Evolutionary conservation across 1,140 invertebrate species (phyloP).

Genomic region (Chironomus tepperi): DNA sequence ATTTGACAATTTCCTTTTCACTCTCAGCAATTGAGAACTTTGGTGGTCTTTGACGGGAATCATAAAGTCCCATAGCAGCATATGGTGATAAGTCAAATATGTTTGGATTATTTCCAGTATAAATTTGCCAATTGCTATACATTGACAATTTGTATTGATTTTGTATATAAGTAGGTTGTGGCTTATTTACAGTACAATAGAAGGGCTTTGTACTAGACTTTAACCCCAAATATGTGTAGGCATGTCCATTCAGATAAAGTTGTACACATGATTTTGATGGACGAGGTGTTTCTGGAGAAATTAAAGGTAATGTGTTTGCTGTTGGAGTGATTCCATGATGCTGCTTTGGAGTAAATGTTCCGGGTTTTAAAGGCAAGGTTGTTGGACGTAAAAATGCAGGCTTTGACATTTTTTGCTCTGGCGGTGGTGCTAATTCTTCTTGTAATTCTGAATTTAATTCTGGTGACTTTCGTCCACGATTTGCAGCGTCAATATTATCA

Average conservation of each 20-base stretch:
- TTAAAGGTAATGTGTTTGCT: conserved; percentile 63
- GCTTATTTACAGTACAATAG: conserved; percentile 85
- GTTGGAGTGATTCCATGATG: conserved; percentile 68
- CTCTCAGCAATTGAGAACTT: background rate
- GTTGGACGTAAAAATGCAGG: conserved; percentile 68
- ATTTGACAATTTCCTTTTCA: conserved; percentile 20
- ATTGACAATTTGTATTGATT: conserved; percentile 88
- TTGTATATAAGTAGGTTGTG: conserved; percentile 90
- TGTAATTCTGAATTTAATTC: conserved; percentile 15
- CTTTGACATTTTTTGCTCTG: conserved; percentile 33
- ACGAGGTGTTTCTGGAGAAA: conserved; percentile 83
- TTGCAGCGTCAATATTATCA: conserved; percentile 33
- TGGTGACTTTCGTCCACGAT: background rate
- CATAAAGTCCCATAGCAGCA: conserved; percentile 58
- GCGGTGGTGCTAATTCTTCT: conserved; percentile 28
- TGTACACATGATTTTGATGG: conserved; percentile 82
- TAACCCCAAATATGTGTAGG: conserved; percentile 83
- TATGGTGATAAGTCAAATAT: conserved; percentile 59
- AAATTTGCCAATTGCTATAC: conserved; percentile 94
- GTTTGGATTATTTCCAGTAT: conserved; percentile 60
- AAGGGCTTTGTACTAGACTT: conserved; percentile 85
- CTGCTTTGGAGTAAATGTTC: conserved; percentile 65
- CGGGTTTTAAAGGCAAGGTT: conserved; percentile 69
- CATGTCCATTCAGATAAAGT: conserved; percentile 79
- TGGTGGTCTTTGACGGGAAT: conserved; percentile 60